Evolutionary conservation across 2,797 vertebrate genomes (phyloP).

Genomic region (Pipistrellus pipistrellus): DNA sequence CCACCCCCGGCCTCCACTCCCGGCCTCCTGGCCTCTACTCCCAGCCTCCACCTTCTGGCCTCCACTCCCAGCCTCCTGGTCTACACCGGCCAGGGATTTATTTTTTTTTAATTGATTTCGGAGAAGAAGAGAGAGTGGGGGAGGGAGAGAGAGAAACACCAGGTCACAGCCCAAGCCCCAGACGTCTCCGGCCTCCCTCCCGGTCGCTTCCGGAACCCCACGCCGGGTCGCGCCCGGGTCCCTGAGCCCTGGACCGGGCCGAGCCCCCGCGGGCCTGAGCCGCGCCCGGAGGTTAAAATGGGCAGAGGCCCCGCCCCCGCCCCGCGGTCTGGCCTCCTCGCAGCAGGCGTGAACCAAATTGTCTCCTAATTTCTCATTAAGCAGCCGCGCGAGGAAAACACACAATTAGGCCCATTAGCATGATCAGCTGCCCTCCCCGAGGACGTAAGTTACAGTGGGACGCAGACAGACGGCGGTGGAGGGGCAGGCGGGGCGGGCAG

Average conservation of each 20-base stretch:
- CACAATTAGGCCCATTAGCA: conserved; percentile 70
- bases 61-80: too few species aligned
- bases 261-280: rapidly evolving
- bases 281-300: neutral
- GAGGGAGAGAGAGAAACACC: too few species aligned
- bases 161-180: neutral
- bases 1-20: too few species aligned
- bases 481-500: neutral
- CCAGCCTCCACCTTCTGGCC: too few species aligned
- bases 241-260: rapidly evolving
- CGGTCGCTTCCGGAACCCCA: neutral
- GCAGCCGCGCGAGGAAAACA: conserved; percentile 50
- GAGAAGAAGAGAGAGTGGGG: too few species aligned
- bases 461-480: neutral
- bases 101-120: too few species aligned
- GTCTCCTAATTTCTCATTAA: conserved; percentile 63
- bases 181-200: neutral
- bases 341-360: neutral
- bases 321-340: neutral
- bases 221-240: rapidly evolving
- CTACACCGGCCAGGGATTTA: too few species aligned
- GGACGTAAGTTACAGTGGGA: conserved; percentile 41
- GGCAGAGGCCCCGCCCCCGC: neutral
- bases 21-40: too few species aligned
- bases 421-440: conserved; percentile 51